Evolutionary conservation across 2,888 invertebrate species (phyloP), one percentile per base, ranked within the genome.

Genomic region (Limnephilus lunatus): DNA sequence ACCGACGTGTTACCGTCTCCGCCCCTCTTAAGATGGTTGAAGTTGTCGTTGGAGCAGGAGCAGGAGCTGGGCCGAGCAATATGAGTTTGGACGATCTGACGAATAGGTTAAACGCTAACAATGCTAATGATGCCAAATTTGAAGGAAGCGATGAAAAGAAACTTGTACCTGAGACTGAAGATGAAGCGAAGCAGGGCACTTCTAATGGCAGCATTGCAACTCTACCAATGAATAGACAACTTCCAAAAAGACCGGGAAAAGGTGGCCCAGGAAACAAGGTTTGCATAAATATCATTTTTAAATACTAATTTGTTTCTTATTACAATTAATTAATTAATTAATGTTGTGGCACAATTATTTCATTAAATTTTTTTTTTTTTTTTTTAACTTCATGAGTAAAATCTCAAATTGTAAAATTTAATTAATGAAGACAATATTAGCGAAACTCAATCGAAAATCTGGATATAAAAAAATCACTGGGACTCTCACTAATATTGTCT

Each of bases 1-100:
- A 94, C 85, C 81, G 93, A 4, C 80, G 93, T 68, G 44, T 88
- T 35, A 93, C 89, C 85, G 94, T 94, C 48, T 39, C 44, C 32
- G 89, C 91, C 81, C 91, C 93, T 25, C 90, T 86, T 81, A 68
- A 68, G 25, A 68, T n/a, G 25, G 68, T 68, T 9, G 68, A 68
- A 68, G 68, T 68, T n/a, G 68, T 25, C 25, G 25, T 68, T 7
- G 92, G 93, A 81, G 88, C 93, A 3, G 88, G 85, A 81, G 85
- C 94, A 3, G 88, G 85, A 81, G 85, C 94, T 15, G 93, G 93
- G 44, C 94, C 94, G 25, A 93, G 93, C 85, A 90, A 82, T 82
- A 44, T 91, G 12, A 89, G 91, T 91, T 81, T 86, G 88, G 90
- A 90, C 30, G 82, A 90, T 39, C 53, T 91, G 15, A 53, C 81